Conservation (phyloP, 2,888 invertebrate species). For the Drosophila tripunctata region DNA sequence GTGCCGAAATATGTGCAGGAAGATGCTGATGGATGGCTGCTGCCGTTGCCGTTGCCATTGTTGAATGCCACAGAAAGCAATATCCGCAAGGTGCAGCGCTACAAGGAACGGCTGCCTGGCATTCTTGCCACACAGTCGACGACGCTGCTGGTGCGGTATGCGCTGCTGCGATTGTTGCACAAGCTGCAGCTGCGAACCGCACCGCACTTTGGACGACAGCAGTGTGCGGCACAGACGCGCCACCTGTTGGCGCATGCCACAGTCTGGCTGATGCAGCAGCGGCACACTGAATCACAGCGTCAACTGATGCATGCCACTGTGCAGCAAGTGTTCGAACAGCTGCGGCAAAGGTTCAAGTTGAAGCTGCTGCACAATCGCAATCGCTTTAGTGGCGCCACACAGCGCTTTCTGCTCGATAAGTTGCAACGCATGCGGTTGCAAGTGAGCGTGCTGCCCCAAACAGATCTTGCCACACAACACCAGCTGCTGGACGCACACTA, state of each 20-base stretch:
- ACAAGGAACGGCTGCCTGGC: neutral
- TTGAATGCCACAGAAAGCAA: neutral
- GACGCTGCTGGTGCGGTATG: conserved; percentile 30
- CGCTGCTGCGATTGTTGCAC: conserved; percentile 38
- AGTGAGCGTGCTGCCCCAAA: conserved; percentile 47
- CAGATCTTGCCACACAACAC: neutral
- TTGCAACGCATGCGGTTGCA: conserved; percentile 44
- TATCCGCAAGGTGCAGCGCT: neutral
- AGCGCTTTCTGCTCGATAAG: conserved; percentile 37
- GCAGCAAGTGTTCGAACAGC: conserved; percentile 39
- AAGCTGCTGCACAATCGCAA: conserved; percentile 48
- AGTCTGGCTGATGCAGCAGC: conserved; percentile 50
- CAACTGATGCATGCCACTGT: conserved; percentile 15
- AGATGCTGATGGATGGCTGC: conserved; percentile 33
- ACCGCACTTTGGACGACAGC: conserved; percentile 17
- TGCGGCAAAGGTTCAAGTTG: conserved; percentile 43
- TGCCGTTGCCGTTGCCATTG: conserved; percentile 46
- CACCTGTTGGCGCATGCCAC: conserved; percentile 50
- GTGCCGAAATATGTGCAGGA: too few relatives aligned
- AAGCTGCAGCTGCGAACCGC: conserved; percentile 1
- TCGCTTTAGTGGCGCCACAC: conserved; percentile 3
- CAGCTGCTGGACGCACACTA: conserved; percentile 35
- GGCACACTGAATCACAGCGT: neutral
- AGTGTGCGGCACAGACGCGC: conserved; percentile 51
- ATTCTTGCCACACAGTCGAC: neutral